Evolutionary conservation across 2,888 invertebrate genomes (phyloP).

Genomic region (Podabrus alpinus): DNA sequence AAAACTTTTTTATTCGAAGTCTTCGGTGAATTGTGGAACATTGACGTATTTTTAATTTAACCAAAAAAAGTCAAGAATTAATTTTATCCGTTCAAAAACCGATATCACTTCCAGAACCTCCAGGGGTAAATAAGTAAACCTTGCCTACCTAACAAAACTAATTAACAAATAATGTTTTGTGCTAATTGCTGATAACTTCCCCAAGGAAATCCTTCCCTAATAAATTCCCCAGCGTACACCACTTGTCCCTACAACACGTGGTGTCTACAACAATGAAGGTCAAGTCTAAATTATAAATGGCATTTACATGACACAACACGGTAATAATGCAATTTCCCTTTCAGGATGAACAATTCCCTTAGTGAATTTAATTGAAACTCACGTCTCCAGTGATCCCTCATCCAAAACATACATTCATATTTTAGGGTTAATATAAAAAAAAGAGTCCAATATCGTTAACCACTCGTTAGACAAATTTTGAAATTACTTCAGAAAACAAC

Average conservation of each 20-base stretch:
- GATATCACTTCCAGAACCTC: neutral
- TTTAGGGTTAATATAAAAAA: neutral
- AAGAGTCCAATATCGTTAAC: neutral
- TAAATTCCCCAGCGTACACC: slow-evolving; percentile 9
- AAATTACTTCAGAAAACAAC: slow-evolving; percentile 49
- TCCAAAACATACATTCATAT: neutral
- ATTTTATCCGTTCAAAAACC: neutral
- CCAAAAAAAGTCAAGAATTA: neutral
- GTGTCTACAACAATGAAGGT: slow-evolving; percentile 47
- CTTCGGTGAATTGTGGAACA: neutral
- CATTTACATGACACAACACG: slow-evolving; percentile 32
- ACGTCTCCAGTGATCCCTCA: neutral
- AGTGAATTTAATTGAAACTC: neutral
- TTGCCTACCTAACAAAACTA: neutral
- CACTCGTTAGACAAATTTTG: neutral
- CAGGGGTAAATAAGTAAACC: neutral
- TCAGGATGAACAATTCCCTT: slow-evolving; percentile 17
- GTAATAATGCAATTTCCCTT: slow-evolving; percentile 31
- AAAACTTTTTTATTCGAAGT: neutral
- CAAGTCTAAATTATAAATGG: slow-evolving; percentile 45
- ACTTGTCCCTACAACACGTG: slow-evolving; percentile 45
- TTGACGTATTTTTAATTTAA: neutral
- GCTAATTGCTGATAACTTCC: slow-evolving; percentile 9
- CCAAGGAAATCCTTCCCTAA: slow-evolving; percentile 7
- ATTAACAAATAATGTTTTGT: slow-evolving; percentile 10